Percentiles rank a stretch among this genome's conserved stretches.
phyloP scores from a whole-genome alignment of 2,888 invertebrate genomes.

The Melanostoma scalare region DNA sequence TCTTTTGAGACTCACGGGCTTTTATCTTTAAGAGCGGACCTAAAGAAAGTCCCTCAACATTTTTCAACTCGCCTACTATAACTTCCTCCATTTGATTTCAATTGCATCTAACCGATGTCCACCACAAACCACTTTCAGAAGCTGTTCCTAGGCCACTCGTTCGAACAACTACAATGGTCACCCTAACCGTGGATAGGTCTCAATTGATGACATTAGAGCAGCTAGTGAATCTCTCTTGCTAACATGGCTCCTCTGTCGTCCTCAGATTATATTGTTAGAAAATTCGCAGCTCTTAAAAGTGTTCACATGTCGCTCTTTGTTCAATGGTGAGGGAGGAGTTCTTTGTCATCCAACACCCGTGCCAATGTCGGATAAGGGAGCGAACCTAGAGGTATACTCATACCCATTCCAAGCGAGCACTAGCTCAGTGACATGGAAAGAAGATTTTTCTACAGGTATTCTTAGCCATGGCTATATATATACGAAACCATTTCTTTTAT shows the following conservation, averaged over 20 bases:
- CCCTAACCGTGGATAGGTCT: constrained; percentile 26
- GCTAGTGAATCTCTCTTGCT: constrained; percentile 38
- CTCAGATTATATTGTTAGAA: constrained; percentile 71
- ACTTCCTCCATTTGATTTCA: too few species aligned
- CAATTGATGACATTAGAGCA: constrained; percentile 67
- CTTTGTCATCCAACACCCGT: constrained; percentile 59
- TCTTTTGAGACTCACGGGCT: too few species aligned
- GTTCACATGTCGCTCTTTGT: constrained; percentile 63
- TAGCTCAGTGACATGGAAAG: constrained; percentile 60
- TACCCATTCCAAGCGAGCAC: constrained; percentile 4
- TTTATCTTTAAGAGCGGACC: too few species aligned
- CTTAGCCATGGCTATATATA: constrained; percentile 30
- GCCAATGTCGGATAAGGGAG: background rate
- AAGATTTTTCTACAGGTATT: constrained; percentile 57
- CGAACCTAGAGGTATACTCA: too few species aligned
- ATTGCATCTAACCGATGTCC: too few species aligned
- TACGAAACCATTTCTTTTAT: constrained; percentile 1
- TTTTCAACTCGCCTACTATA: too few species aligned
- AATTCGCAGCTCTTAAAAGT: constrained; percentile 72
- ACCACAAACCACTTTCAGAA: too few species aligned
- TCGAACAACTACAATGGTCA: background rate
- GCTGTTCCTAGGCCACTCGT: too few species aligned
- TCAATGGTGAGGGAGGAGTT: constrained; percentile 15
- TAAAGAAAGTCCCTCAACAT: too few species aligned
- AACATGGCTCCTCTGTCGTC: constrained; percentile 28